Conservation (phyloP, 2,797 vertebrate genomes). For the Pangasius mekongensis region DNA sequence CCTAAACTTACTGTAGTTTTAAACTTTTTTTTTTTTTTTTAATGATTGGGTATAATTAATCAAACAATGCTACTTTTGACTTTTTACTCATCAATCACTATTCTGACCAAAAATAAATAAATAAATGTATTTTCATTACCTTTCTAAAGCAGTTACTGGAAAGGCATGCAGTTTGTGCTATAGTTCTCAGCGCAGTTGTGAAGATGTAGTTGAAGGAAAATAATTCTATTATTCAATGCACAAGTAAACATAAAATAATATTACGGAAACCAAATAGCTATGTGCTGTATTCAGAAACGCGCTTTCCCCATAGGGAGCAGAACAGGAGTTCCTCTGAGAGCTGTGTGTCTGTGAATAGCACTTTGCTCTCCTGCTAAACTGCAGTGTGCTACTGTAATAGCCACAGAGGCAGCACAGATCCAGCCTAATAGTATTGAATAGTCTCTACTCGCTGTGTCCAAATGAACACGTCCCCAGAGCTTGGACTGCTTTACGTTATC, state of each 20-base stretch:
- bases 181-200: background rate
- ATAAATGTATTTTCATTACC: background rate
- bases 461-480: slow-evolving; percentile 28
- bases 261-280: background rate
- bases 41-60: background rate
- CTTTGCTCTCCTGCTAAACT: background rate
- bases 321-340: slow-evolving; percentile 6
- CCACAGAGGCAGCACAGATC: background rate
- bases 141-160: background rate
- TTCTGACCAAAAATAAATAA: background rate
- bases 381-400: slow-evolving; percentile 10
- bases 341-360: background rate
- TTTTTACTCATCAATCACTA: background rate
- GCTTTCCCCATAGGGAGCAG: background rate
- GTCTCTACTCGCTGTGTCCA: slow-evolving; percentile 48
- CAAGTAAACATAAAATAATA: background rate
- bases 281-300: background rate
- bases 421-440: slow-evolving; percentile 42
- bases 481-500: slow-evolving; percentile 10
- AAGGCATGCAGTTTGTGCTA: background rate
- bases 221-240: background rate
- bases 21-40: background rate
- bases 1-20: background rate
- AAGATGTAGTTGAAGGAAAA: background rate
- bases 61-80: background rate